Conservation (phyloP, 2,888 invertebrate genomes). For the Deilephila elpenor region DNA sequence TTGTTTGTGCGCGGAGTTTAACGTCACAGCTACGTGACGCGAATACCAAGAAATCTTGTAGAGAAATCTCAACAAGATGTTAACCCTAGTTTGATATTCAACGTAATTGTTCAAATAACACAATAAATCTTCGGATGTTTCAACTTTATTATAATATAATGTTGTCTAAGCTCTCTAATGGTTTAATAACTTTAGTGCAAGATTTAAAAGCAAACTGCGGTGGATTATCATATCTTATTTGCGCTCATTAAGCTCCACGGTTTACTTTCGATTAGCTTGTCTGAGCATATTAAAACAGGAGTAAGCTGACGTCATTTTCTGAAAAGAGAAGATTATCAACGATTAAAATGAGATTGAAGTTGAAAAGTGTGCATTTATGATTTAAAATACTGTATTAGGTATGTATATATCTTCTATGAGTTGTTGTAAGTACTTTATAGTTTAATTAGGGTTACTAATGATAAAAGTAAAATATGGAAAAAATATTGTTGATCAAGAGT, state of each 20-base stretch:
- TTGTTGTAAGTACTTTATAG: too few relatives aligned
- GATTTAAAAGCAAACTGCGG: neutral
- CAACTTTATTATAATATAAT: neutral
- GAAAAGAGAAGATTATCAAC: constrained; percentile 45
- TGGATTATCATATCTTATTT: neutral
- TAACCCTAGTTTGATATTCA: neutral
- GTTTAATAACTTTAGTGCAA: neutral
- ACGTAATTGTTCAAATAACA: constrained; percentile 15
- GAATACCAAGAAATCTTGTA: constrained; percentile 41
- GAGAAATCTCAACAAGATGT: neutral
- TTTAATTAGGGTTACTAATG: neutral
- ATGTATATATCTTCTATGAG: too few relatives aligned
- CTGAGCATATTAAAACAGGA: constrained; percentile 69
- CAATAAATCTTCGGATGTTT: neutral
- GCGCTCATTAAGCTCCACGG: neutral
- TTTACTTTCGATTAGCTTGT: constrained; percentile 47
- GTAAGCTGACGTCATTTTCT: constrained; percentile 69
- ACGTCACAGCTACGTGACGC: constrained; percentile 53
- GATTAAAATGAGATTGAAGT: too few relatives aligned
- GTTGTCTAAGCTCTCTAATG: neutral
- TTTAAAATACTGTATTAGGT: too few relatives aligned
- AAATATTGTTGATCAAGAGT: neutral
- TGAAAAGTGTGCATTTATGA: too few relatives aligned
- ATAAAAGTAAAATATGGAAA: neutral
- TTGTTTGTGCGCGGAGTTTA: constrained; percentile 51